phyloP scores from a whole-genome alignment of 2,797 vertebrate genomes.

The Argyrosomus regius region DNA sequence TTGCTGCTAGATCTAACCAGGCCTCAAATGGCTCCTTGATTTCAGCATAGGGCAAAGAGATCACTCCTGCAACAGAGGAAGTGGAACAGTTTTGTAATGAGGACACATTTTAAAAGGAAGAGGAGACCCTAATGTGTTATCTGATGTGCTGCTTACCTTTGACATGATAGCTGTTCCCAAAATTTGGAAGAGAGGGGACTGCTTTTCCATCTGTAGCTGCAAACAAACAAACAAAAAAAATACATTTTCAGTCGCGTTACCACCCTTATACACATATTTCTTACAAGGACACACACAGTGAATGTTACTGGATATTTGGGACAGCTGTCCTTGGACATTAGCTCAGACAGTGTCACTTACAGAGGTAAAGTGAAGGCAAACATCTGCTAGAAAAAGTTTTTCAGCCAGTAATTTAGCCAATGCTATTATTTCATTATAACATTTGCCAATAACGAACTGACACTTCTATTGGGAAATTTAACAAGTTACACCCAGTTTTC shows the following conservation, averaged over 20 bases:
- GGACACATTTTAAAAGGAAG: background rate
- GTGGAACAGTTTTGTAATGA: background rate
- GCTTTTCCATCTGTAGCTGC: slow-evolving; percentile 71
- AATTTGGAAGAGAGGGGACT: slow-evolving; percentile 70
- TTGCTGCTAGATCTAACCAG: slow-evolving; percentile 85
- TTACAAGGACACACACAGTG: background rate
- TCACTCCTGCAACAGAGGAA: slow-evolving; percentile 78
- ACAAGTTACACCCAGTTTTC: background rate
- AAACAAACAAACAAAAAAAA: background rate
- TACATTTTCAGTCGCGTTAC: background rate
- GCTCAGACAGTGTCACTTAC: background rate
- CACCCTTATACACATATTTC: background rate
- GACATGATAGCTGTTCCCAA: slow-evolving; percentile 76
- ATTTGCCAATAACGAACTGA: background rate
- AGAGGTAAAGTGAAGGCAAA: background rate
- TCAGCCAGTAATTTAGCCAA: background rate
- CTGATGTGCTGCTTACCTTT: slow-evolving; percentile 69
- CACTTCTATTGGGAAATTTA: background rate
- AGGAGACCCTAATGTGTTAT: background rate
- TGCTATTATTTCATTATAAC: background rate
- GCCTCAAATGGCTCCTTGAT: slow-evolving; percentile 90
- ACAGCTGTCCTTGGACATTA: background rate
- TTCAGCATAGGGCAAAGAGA: slow-evolving; percentile 88
- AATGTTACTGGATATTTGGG: too few relatives aligned
- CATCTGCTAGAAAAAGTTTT: background rate